Base-by-base conservation (phyloP, 2,797 vertebrate species). In the Melanogrammus aeglefinus region DNA sequence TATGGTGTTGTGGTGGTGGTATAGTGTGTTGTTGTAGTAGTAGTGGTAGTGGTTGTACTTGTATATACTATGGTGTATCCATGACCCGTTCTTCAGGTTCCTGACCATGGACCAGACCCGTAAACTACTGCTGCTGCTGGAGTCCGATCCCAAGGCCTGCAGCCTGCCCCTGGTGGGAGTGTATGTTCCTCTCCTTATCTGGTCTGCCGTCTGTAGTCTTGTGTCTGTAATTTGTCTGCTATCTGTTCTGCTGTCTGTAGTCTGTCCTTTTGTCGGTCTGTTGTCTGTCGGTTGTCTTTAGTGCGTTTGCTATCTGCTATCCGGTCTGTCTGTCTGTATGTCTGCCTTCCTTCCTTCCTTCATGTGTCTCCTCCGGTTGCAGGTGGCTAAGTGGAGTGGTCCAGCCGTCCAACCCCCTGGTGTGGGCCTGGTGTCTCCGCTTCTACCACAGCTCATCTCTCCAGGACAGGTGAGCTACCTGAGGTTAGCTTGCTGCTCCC, bases 31-130 rank as follows among this genome's bases (percentile, higher is more conserved):
- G 31, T 31, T 31, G 31, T 31, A 31, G 31, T 31, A 38, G 36
- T 38, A 8, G 36, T 38, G 8, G 36, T 38, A 38, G 36, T 38
- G 8, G 36, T 38, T 6, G 36, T 38, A 38, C 6, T 38, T 2
- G 36, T 38, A 4, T 33, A 72, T 14, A 72, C 18, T 18, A n/a
- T 16, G 18, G 8, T 21, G 18, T 41, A 38, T 74, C 9, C 14
- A 24, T 24, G 44, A 24, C 21, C 1, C n/a, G 57, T 69, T 63
- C n/a, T 3, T 12, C 93, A 99, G 98, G 51, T 99, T 96, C 84
- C 91, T 99, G 87, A 98, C 96, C 31, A 98, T 99, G 98, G 97
- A 99, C 87, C 96, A 98, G 88, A 97, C 94, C 78, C 91, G 96
- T 38, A 99, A 99, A 83, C 88, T 99, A 33, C 94, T 99, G 12